phyloP scores from a whole-genome alignment of 23 tunicate species.

The Diplosoma virens region DNA sequence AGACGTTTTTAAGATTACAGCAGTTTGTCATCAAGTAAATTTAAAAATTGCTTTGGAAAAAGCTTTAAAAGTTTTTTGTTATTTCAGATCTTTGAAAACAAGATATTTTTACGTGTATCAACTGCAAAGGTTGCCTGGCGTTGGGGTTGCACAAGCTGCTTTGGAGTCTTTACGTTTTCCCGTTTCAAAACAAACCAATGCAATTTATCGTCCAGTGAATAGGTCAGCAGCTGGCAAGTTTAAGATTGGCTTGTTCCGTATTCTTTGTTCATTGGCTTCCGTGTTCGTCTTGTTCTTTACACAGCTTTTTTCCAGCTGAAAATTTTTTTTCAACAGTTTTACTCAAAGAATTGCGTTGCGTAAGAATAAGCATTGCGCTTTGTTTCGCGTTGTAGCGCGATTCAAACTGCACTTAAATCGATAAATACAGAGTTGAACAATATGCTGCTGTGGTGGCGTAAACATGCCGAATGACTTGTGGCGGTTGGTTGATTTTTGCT shows the following conservation, averaged over 20 bases:
- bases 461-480: too few relatives aligned
- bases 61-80: not conserved
- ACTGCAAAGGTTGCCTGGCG: constrained; percentile 63
- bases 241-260: too few relatives aligned
- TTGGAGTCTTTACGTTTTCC: not conserved
- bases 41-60: not conserved
- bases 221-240: not conserved
- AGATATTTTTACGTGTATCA: constrained; percentile 68
- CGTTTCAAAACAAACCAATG: not conserved
- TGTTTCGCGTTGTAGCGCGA: too few relatives aligned
- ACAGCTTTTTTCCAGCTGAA: too few relatives aligned
- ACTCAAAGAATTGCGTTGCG: too few relatives aligned
- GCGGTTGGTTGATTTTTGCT: too few relatives aligned
- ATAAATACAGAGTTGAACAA: not conserved
- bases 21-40: not conserved
- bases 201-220: not conserved
- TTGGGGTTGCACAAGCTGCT: constrained; percentile 33
- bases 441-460: not conserved
- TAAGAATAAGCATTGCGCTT: too few relatives aligned
- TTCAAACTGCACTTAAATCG: too few relatives aligned
- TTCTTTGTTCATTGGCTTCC: too few relatives aligned
- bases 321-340: too few relatives aligned
- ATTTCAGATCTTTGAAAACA: constrained; percentile 42
- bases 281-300: too few relatives aligned
- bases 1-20: not conserved